Conservation (phyloP, 1,140 invertebrate genomes). For the Macrocentrus cingulum region DNA sequence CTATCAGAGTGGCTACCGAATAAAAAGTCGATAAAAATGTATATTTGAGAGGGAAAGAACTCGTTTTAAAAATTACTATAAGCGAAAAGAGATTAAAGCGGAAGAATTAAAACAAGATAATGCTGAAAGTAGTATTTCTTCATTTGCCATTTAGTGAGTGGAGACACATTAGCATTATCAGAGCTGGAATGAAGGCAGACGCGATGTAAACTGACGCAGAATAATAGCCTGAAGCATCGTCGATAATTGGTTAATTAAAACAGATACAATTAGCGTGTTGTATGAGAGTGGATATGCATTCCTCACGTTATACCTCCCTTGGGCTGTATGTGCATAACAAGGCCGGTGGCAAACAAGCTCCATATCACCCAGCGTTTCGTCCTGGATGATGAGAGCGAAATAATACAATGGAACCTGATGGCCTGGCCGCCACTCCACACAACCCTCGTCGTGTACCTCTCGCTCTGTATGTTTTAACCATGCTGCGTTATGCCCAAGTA, state of each 20-base stretch:
- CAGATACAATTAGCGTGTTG: conserved; percentile 21
- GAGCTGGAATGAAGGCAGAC: neutral
- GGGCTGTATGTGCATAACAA: conserved; percentile 34
- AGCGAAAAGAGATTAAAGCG: too few relatives aligned
- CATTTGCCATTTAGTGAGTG: neutral
- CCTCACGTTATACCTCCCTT: conserved; percentile 35
- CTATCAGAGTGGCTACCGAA: too few relatives aligned
- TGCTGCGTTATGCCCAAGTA: conserved; percentile 19
- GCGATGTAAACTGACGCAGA: conserved; percentile 1
- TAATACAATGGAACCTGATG: conserved; percentile 42
- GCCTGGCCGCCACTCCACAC: conserved; percentile 26
- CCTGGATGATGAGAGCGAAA: conserved; percentile 40
- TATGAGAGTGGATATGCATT: conserved; percentile 29
- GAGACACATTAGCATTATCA: neutral
- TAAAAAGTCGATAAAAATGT: too few relatives aligned
- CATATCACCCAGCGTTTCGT: conserved; percentile 43
- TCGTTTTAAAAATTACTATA: too few relatives aligned
- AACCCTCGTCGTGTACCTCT: conserved; percentile 26
- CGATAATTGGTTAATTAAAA: conserved; percentile 32
- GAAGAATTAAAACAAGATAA: too few relatives aligned
- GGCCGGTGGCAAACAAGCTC: conserved; percentile 47
- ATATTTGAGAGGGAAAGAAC: too few relatives aligned
- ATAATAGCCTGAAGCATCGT: conserved; percentile 15
- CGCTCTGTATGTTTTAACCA: conserved; percentile 25
- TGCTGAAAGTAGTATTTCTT: neutral